These are phyloP conservation scores for Bhutanitis thaidina DNA, from an alignment of 2,888 invertebrate genomes.

Conservation along the genomic window DNA sequence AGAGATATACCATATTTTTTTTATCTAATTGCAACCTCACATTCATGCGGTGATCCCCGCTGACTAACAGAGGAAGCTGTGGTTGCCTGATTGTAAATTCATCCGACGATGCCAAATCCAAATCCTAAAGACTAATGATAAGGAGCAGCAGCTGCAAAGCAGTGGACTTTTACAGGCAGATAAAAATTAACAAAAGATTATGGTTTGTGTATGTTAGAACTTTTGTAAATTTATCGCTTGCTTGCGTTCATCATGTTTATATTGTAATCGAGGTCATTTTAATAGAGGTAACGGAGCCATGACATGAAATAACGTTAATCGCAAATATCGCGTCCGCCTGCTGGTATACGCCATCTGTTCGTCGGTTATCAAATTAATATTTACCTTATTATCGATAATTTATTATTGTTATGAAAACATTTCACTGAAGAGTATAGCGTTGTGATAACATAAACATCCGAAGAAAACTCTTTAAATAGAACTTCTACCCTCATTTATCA, in stretches of 20 bases:
- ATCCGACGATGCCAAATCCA: too few species aligned
- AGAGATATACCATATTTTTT: too few species aligned
- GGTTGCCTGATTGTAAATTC: too few species aligned
- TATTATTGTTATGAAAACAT: conserved; percentile 16
- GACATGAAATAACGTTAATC: conserved; percentile 11
- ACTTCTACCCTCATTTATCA: conserved; percentile 1
- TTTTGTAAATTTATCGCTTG: not conserved
- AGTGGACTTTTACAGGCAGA: too few species aligned
- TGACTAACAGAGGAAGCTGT: too few species aligned
- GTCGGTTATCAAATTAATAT: conserved; percentile 15
- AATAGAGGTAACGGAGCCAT: conserved; percentile 15
- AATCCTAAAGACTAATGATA: too few species aligned
- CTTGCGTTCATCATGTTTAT: not conserved
- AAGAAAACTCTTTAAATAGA: conserved; percentile 15
- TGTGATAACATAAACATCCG: conserved; percentile 20
- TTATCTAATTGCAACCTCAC: too few species aligned
- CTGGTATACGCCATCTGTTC: conserved; percentile 15
- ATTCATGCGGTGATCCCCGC: too few species aligned
- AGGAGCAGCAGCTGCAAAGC: too few species aligned
- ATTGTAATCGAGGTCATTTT: conserved; percentile 7
- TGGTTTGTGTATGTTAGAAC: too few species aligned
- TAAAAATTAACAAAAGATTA: too few species aligned
- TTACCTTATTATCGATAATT: conserved; percentile 14
- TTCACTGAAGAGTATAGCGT: conserved; percentile 12
- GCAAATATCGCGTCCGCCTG: conserved; percentile 8